Percentiles rank a stretch among this genome's conserved stretches.
Conservation (phyloP, 2,797 vertebrate species). For the Anisognathus igniventris region DNA sequence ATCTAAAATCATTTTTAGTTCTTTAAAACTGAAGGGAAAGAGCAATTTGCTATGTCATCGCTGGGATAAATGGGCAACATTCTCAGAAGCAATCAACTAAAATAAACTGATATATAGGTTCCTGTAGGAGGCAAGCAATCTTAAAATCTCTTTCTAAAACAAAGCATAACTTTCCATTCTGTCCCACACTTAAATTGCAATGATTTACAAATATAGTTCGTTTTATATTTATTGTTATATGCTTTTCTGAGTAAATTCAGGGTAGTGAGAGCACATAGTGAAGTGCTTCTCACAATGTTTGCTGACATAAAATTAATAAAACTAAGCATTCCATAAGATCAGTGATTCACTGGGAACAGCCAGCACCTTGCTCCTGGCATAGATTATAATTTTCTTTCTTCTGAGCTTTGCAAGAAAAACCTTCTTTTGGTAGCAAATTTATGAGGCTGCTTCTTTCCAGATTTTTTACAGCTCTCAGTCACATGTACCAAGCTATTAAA, state of each 20-base stretch:
- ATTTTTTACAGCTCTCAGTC: neutral
- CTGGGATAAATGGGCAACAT: conserved; percentile 36
- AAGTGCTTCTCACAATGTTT: neutral
- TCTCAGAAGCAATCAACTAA: conserved; percentile 54
- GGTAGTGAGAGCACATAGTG: neutral
- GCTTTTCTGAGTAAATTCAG: conserved; percentile 13
- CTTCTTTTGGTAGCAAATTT: neutral
- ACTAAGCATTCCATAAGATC: neutral
- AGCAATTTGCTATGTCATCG: conserved; percentile 39
- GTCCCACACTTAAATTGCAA: neutral
- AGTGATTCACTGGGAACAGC: neutral
- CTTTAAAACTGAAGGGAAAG: conserved; percentile 58
- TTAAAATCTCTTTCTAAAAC: conserved; percentile 29
- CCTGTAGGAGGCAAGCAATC: neutral
- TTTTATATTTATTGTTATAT: conserved; percentile 28
- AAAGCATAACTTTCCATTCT: conserved; percentile 10
- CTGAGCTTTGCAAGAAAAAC: neutral
- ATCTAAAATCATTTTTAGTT: conserved; percentile 60
- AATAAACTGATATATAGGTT: conserved; percentile 46
- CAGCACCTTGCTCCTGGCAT: neutral
- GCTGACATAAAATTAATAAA: conserved; percentile 18
- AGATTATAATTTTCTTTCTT: neutral
- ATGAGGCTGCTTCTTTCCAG: neutral
- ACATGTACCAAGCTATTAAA: neutral
- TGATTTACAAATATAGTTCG: neutral